Conservation (phyloP, 2,113 vertebrate species). For the Tetrax tetrax region DNA sequence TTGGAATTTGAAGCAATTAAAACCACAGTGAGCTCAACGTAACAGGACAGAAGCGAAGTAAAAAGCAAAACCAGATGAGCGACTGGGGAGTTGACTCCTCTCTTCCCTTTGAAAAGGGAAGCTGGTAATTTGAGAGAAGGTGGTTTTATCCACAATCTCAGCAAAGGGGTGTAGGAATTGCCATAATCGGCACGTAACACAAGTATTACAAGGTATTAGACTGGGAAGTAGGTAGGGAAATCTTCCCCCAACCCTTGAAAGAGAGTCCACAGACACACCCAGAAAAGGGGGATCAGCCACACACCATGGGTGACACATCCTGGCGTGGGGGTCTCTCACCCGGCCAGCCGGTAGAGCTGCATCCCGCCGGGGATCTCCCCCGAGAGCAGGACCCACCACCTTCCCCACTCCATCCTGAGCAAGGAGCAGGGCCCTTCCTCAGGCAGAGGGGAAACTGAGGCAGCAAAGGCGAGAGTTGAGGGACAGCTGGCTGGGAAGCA, state of each 20-base stretch:
- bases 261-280: accelerated
- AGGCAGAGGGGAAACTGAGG: too few species aligned
- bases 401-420: not conserved
- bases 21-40: not conserved
- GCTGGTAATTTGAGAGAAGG: not conserved
- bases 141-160: not conserved
- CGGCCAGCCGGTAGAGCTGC: not conserved
- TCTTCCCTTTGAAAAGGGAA: conserved; percentile 19
- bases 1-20: conserved; percentile 21
- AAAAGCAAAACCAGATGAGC: conserved; percentile 49
- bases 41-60: conserved; percentile 3
- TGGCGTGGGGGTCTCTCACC: not conserved
- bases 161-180: not conserved
- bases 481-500: too few species aligned
- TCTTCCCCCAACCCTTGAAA: not conserved
- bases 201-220: not conserved
- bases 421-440: too few species aligned
- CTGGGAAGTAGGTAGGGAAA: not conserved
- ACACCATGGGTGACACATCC: not conserved
- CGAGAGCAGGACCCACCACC: accelerated
- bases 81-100: not conserved
- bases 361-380: not conserved
- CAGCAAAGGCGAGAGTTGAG: too few species aligned
- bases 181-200: not conserved
- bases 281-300: not conserved